Evolutionary conservation across 2,888 invertebrate species (phyloP), one percentile per base, ranked within the genome.

Genomic region (Melinaea menophilus): DNA sequence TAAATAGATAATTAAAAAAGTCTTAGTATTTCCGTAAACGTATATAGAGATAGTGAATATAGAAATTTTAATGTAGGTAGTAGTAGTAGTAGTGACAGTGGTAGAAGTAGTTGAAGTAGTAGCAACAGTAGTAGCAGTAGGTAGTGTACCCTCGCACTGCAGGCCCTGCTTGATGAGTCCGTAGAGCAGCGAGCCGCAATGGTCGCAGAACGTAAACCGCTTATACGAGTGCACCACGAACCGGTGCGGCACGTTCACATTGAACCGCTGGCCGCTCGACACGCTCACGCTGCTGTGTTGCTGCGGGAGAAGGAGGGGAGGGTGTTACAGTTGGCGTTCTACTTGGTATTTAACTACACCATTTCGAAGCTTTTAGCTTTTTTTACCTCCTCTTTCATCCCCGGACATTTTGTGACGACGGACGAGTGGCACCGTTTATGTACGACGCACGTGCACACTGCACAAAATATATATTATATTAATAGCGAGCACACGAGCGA

Each of bases 191-290:
- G 98, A 98, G 73, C 99, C 99, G 90, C 99, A 99, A 89, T 99
- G 99, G 92, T 99, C 99, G 92, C 99, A 99, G 92, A 99, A 99
- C 41, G 99, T 99, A 89, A 99, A 98, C 73, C 98, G 93, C 92
- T 98, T 98, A 92, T 98, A 99, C 75, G 94, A 99, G 92, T 99
- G 99, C 78, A 98, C 96, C 76, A 95, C 94, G 89, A 97, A 98
- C 70, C 98, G 95, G 91, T 99, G 99, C 73, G 99, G 99, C 79
- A 99, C 94, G 92, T 99, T 99, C 78, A 99, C 99, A 89, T 96
- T 99, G 93, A 99, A 99, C 71, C 99, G 94, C 85, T 95, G 94
- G 56, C 94, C 94, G 72, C 90, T 90, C 62, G 84, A 78, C 78
- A 92, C 92, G 67, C 92, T 89, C 81, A 93, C 93, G 69, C 93